A percentile compares a stretch with the other conserved stretches of the same genome.
Conservation (phyloP, 2,888 invertebrate genomes). For the Chironomus tentans region DNA sequence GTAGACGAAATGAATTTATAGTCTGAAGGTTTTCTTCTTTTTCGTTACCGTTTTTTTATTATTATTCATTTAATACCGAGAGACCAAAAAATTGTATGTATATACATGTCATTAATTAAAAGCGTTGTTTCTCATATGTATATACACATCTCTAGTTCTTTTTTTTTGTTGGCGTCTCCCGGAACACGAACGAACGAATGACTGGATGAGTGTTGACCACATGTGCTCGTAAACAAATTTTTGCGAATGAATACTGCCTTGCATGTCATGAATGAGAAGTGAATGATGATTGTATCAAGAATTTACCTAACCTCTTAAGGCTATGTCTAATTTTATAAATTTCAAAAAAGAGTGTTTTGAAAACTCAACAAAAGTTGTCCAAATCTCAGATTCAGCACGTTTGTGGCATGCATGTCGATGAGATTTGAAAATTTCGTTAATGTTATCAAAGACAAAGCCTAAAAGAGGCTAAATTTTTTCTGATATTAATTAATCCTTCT, state of each 20-base stretch:
- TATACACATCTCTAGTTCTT: not conserved
- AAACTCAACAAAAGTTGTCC: not conserved
- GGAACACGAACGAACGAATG: not conserved
- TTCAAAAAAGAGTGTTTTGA: not conserved
- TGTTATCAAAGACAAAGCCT: slow-evolving; percentile 21
- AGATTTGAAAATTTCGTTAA: not conserved
- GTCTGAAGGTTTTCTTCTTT: slow-evolving; percentile 8
- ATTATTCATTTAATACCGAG: not conserved
- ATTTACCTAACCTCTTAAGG: slow-evolving; percentile 26
- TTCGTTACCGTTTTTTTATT: not conserved
- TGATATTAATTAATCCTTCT: not conserved
- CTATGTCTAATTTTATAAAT: slow-evolving; percentile 18
- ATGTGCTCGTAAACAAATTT: slow-evolving; percentile 3
- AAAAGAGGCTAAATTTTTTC: slow-evolving; percentile 25
- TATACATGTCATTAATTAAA: slow-evolving; percentile 18
- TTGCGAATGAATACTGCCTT: not conserved
- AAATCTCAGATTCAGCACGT: not conserved
- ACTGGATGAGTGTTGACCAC: slow-evolving; percentile 7
- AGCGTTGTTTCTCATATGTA: not conserved
- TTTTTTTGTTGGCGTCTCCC: not conserved
- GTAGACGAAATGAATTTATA: not conserved
- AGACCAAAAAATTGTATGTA: not conserved
- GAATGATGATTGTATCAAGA: slow-evolving; percentile 8
- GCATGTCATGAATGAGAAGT: not conserved
- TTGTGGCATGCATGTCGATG: not conserved